Percentiles rank a stretch among this genome's conserved stretches.
phyloP scores from a whole-genome alignment of 2,797 vertebrate genomes.

The Serranus cabrilla region DNA sequence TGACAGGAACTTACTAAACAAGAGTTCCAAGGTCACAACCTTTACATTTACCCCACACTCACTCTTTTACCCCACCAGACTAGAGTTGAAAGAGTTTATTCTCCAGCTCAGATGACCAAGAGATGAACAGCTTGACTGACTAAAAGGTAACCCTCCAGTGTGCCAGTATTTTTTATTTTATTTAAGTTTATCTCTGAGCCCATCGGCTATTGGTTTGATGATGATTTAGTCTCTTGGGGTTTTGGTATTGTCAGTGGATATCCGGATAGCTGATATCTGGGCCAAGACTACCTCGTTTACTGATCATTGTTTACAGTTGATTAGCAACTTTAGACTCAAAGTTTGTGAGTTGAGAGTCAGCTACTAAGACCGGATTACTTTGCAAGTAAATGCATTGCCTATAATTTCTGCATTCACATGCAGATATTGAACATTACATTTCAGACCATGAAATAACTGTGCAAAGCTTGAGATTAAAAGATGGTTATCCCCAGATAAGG shows the following conservation, averaged over 20 bases:
- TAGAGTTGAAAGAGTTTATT: slow-evolving; percentile 1
- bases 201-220: too few species aligned
- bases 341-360: too few species aligned
- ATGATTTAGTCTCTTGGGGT: too few species aligned
- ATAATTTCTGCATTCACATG: too few species aligned
- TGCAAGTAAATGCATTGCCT: too few species aligned
- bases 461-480: not conserved
- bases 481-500: not conserved
- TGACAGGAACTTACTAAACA: slow-evolving; percentile 39
- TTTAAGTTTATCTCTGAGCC: not conserved
- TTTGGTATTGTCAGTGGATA: too few species aligned
- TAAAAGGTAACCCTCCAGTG: not conserved
- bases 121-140: not conserved
- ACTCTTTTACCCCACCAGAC: slow-evolving; percentile 20
- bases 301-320: too few species aligned
- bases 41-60: slow-evolving; percentile 34
- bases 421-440: too few species aligned
- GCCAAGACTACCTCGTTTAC: too few species aligned
- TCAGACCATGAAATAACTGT: not conserved
- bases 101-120: slow-evolving; percentile 2
- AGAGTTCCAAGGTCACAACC: slow-evolving; percentile 32
- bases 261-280: too few species aligned
- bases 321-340: too few species aligned
- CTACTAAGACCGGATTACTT: too few species aligned
- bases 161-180: not conserved